Base-by-base conservation (phyloP, 1,140 invertebrate genomes). In the Solenopsis fugax region DNA sequence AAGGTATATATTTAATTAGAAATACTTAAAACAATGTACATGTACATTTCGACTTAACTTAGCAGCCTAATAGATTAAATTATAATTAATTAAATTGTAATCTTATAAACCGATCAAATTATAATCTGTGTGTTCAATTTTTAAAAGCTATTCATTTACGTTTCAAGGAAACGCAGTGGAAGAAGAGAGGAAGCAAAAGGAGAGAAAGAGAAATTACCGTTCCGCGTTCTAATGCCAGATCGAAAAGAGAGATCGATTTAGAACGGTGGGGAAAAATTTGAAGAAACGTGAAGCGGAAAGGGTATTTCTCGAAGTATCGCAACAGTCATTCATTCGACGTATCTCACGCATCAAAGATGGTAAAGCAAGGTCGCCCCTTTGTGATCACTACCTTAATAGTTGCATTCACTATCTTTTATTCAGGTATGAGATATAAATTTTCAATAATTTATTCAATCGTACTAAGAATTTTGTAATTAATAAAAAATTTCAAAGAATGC, bases 351-450 rank as follows among this genome's bases (percentile, higher is more conserved):
- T 13, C n/a, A 21, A 82, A 41, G 4, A 89, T 87, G 60, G 41
- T 1, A 13, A 34, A 16, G 12, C 12, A 12, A n/a, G 6, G n/a
- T n/a, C n/a, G 6, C 3, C 9, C 29, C 9, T 62, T 81, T 13
- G 6, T 34, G 24, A 21, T 73, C 18, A 34, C 9, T 0, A 41
- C 13, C 4, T 18, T 71, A 16, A 2, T 64, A 5, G 2, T 89
- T 21, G 37, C 16, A 45, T 24, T 71, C 3, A 3, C 56, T 7
- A n/a, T 29, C n/a, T 1, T 86, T 21, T 75, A 65, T 6, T 45
- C 87, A 37, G 88, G 88, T 89, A 86, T 34, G 34, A 7, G 7
- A 34, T 29, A 34, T 16, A 21, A 73, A 84, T 24, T 56, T 58
- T 56, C 0, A 0, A 13, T 18, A 41, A 56, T 69, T 67, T 67